Evolutionary conservation across 2,888 invertebrate genomes (phyloP).

Genomic region (Minunthozetes semirufus): DNA sequence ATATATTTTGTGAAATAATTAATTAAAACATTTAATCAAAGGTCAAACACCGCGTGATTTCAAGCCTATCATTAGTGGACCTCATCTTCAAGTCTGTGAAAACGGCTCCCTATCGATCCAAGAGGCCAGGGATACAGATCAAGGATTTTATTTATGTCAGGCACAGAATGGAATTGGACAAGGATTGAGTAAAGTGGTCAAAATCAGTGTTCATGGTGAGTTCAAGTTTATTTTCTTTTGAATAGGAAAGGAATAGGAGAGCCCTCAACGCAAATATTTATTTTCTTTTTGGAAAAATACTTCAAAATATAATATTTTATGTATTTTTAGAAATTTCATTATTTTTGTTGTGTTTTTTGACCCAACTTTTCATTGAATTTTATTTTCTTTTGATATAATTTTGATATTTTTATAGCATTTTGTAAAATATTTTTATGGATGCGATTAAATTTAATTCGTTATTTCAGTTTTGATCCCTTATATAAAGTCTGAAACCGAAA

Average conservation of each 20-base stretch:
- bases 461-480: not conserved
- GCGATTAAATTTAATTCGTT: slow-evolving; percentile 28
- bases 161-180: slow-evolving; percentile 42
- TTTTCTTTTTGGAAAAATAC: too few relatives aligned
- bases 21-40: slow-evolving; percentile 4
- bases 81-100: slow-evolving; percentile 43
- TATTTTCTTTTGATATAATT: slow-evolving; percentile 2
- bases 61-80: slow-evolving; percentile 42
- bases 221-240: not conserved
- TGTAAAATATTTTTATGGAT: slow-evolving; percentile 22
- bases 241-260: too few relatives aligned
- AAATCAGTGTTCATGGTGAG: slow-evolving; percentile 42
- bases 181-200: slow-evolving; percentile 43
- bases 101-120: slow-evolving; percentile 42
- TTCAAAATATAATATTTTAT: not conserved
- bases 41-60: slow-evolving; percentile 40
- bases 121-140: slow-evolving; percentile 42
- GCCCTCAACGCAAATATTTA: too few relatives aligned
- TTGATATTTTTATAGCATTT: slow-evolving; percentile 18
- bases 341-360: not conserved
- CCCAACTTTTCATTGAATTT: not conserved
- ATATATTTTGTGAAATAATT: not conserved
- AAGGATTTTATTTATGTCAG: slow-evolving; percentile 43
- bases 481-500: slow-evolving; percentile 10
- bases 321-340: not conserved